Evolutionary conservation across 2,797 vertebrate genomes (phyloP), one percentile per base, ranked within the genome.

Genomic region (Hozukius guyotensis): DNA sequence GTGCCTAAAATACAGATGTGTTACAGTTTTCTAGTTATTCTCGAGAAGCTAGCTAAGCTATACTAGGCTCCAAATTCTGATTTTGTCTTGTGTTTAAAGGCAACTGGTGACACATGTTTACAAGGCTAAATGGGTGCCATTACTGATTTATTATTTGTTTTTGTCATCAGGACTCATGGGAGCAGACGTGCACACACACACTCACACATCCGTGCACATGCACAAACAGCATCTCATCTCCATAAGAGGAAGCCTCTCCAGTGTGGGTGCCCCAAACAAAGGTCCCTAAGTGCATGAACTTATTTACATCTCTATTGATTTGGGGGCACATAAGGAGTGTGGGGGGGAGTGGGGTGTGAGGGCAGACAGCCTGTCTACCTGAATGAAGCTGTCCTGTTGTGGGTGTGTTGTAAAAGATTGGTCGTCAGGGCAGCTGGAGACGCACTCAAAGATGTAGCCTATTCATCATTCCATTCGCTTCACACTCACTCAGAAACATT

Each of bases 301-400:
- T 94, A 95, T 94, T 95, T 93, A 93, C 94, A 94, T 95, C 76
- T 92, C 93, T 86, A 93, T 94, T 91, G 90, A 90, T 91, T 42
- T 46, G 70, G 49, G 52, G 68, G 31, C 60, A 64, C 52, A 84
- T 53, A n/a, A 61, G 64, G 72, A 75, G 73, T 61, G 29, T 38
- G 71, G 16, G 38, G 38, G 42, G 34, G 72, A 59, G 22, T 2
- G 36, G 49, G 32, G 36, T 10, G 46, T 34, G 42, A 38, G 73
- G 86, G 77, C 66, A 65, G 80, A 62, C 22, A 75, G 85, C 53
- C 59, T 62, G 85, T 69, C 72, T 84, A 84, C 82, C 75, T 89
- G 88, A 91, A 89, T 92, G 82, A 76, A 87, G 53, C 86, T 72
- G 83, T 82, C 84, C 81, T 82, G 79, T 85, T 80, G 67, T 85